phyloP scores from a whole-genome alignment of 2,797 vertebrate genomes.

The Hypotaenidia philippensis region DNA sequence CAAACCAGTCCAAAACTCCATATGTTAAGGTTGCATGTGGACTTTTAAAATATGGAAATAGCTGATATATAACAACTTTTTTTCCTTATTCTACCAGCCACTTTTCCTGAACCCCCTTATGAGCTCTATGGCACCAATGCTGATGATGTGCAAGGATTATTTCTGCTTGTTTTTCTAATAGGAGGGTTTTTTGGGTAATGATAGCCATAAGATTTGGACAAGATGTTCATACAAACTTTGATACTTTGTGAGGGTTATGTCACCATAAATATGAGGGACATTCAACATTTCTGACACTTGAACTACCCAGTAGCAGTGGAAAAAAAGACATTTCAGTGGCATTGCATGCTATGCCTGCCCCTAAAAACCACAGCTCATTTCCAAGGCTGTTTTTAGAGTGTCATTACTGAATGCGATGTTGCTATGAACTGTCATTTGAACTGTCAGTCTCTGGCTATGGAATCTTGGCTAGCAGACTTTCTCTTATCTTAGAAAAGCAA shows the following conservation, averaged over 20 bases:
- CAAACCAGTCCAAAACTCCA: background rate
- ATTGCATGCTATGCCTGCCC: background rate
- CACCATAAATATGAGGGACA: background rate
- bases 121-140: background rate
- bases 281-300: background rate
- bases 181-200: background rate
- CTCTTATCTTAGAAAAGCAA: background rate
- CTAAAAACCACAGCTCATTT: background rate
- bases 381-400: background rate
- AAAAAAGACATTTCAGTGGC: background rate
- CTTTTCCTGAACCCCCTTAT: background rate
- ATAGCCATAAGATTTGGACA: background rate
- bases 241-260: background rate
- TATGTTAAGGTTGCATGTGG: background rate
- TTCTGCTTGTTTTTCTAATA: background rate
- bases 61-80: background rate
- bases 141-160: background rate
- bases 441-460: background rate
- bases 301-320: background rate
- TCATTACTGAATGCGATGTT: background rate
- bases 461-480: background rate
- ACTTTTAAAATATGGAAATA: background rate
- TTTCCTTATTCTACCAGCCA: background rate
- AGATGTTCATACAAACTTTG: background rate
- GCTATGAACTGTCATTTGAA: background rate